A percentile compares a stretch with the other conserved stretches of the same genome.
Conservation (phyloP, 2,113 vertebrate genomes). For the Onychostruthus taczanowskii region DNA sequence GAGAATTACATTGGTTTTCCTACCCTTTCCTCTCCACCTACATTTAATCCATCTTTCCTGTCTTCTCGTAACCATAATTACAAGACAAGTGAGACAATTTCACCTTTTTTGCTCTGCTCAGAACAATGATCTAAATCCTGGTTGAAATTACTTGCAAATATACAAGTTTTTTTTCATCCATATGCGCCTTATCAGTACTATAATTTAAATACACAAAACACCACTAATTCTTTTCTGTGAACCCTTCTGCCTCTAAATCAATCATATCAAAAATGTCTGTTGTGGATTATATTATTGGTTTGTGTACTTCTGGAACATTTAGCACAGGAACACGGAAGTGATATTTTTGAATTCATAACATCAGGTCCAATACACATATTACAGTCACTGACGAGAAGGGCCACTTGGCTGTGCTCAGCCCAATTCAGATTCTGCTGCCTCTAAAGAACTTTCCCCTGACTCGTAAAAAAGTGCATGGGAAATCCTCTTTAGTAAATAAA, state of each 20-base stretch:
- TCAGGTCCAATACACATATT: not conserved
- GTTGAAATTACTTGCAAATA: not conserved
- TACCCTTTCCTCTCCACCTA: not conserved
- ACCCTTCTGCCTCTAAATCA: not conserved
- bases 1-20: not conserved
- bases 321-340: not conserved
- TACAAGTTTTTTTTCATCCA: not conserved
- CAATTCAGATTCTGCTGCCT: not conserved
- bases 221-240: not conserved
- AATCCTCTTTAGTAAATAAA: not conserved
- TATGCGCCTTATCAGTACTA: not conserved
- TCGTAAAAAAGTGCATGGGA: not conserved
- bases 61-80: not conserved
- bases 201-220: not conserved
- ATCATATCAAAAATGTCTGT: not conserved
- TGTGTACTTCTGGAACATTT: not conserved
- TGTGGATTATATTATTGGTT: not conserved
- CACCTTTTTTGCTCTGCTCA: not conserved
- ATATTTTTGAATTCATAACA: not conserved
- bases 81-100: not conserved
- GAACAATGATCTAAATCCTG: not conserved
- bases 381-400: not conserved
- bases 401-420: not conserved
- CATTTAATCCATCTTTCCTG: not conserved
- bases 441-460: not conserved